Percentiles rank a stretch among this genome's conserved stretches.
These are phyloP conservation scores for Scarus forsteni DNA, from an alignment of 2,797 vertebrate genomes.

Conservation along the genomic window DNA sequence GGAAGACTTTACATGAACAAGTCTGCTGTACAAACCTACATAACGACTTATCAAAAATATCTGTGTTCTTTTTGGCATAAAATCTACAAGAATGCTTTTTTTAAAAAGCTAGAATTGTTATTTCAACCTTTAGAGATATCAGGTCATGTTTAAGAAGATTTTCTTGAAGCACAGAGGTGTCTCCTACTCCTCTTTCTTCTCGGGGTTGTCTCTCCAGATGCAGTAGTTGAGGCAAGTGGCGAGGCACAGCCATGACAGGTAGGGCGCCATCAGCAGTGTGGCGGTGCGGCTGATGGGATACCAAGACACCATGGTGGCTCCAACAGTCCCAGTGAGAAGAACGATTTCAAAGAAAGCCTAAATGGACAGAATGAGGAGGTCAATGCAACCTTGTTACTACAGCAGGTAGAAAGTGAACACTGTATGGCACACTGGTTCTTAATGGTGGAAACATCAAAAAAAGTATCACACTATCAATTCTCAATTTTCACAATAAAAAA, in stretches of 20 bases:
- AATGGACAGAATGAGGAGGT: background rate
- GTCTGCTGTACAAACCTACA: no score
- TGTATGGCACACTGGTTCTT: no score
- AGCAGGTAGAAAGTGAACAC: no score
- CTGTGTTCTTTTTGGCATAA: no score
- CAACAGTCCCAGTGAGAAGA: conserved; percentile 83
- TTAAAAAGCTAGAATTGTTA: background rate
- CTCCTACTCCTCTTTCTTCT: conserved; percentile 74
- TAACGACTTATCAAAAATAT: no score
- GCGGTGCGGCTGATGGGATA: conserved; percentile 87
- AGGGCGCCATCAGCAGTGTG: conserved; percentile 87
- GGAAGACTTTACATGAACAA: no score
- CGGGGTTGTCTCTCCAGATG: conserved; percentile 92
- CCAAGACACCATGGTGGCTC: conserved; percentile 88
- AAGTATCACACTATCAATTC: no score
- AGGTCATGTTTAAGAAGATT: background rate
- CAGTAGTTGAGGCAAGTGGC: conserved; percentile 87
- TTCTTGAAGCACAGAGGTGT: background rate
- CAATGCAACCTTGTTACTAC: no score
- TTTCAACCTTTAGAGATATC: background rate
- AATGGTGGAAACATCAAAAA: no score
- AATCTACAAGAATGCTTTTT: background rate
- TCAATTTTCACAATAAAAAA: no score
- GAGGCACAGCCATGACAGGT: conserved; percentile 91
- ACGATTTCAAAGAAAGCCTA: conserved; percentile 82